Conservation (phyloP, 2,888 invertebrate genomes). For the Leptinotarsa peninsularis region DNA sequence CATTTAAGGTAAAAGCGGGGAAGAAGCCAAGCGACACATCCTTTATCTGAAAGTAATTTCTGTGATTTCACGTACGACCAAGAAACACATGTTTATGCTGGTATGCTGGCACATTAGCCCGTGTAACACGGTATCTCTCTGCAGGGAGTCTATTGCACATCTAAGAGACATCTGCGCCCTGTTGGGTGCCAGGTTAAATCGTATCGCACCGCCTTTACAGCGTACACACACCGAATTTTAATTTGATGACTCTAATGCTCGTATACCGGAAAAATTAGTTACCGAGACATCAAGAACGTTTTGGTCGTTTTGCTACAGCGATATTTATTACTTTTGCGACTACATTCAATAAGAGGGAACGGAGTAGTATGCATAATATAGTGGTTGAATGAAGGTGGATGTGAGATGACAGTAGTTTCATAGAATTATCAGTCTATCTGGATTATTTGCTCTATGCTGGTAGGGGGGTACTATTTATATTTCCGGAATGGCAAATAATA, state of each 20-base stretch:
- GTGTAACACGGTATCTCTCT: conserved; percentile 60
- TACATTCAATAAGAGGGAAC: background rate
- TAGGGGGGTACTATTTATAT: no score
- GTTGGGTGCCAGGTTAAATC: conserved; percentile 52
- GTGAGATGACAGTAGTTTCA: background rate
- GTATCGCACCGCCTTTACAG: conserved; percentile 48
- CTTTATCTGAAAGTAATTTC: conserved; percentile 46
- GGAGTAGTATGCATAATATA: background rate
- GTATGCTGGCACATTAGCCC: conserved; percentile 55
- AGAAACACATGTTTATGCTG: conserved; percentile 56
- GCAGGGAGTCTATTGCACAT: conserved; percentile 53
- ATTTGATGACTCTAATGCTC: conserved; percentile 40
- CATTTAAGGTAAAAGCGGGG: conserved; percentile 42
- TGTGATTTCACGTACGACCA: conserved; percentile 44
- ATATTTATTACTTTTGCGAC: background rate
- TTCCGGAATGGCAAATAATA: no score
- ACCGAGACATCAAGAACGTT: conserved; percentile 17
- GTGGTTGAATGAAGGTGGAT: background rate
- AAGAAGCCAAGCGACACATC: conserved; percentile 39
- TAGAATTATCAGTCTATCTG: background rate
- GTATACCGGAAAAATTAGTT: conserved; percentile 15
- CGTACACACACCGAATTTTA: conserved; percentile 49
- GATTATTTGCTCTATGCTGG: no score
- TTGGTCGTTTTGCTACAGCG: background rate
- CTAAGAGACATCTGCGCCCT: conserved; percentile 57